A percentile compares a stretch with the other conserved stretches of the same genome.
Evolutionary conservation across 2,797 vertebrate genomes (phyloP).

Genomic region (Glyptemys insculpta): DNA sequence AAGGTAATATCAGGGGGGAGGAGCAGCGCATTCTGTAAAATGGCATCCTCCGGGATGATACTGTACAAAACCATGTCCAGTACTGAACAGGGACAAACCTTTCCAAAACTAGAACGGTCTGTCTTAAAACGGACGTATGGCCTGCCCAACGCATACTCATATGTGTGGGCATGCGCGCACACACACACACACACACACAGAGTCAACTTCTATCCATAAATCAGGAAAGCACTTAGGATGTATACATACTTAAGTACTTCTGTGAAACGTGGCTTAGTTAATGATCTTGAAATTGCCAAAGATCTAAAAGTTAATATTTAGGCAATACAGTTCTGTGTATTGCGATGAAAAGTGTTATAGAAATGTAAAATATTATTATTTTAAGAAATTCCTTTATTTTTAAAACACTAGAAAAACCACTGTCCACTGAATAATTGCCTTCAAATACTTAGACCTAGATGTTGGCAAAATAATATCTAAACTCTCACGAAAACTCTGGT

Average conservation of each 20-base stretch:
- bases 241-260: background rate
- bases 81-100: background rate
- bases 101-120: background rate
- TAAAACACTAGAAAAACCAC: slow-evolving; percentile 15
- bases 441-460: slow-evolving; percentile 65
- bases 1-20: background rate
- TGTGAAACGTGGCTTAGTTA: background rate
- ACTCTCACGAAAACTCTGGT: slow-evolving; percentile 73
- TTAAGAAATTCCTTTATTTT: slow-evolving; percentile 19
- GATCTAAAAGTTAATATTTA: background rate
- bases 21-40: background rate
- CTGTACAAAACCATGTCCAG: background rate
- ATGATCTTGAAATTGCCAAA: background rate
- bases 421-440: slow-evolving; percentile 61
- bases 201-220: background rate
- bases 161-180: background rate
- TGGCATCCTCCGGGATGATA: background rate
- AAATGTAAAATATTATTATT: background rate
- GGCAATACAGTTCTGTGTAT: background rate
- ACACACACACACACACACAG: background rate
- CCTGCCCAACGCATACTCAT: background rate
- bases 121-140: background rate
- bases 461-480: slow-evolving; percentile 74
- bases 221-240: background rate
- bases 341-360: background rate